A percentile compares a stretch with the other conserved stretches of the same genome.
These are phyloP conservation scores for Amphiura filiformis DNA, from an alignment of 35 echinoderm and acorn worm genomes.

Conservation along the genomic window DNA sequence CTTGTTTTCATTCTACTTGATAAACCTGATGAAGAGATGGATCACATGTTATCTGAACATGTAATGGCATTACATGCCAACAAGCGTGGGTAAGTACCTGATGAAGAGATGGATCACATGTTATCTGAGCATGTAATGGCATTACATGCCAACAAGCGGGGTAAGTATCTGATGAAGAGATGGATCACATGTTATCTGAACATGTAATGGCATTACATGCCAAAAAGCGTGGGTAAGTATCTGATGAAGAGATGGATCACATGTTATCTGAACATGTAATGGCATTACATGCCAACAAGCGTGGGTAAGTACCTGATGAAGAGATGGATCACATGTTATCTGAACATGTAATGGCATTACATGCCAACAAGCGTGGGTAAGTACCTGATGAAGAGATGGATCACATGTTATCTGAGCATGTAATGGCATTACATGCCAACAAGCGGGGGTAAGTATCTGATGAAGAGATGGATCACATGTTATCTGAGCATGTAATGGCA, in stretches of 20 bases:
- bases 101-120: conserved; percentile 96
- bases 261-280: conserved; percentile 97
- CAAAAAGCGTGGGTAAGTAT: no score
- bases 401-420: conserved; percentile 91
- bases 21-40: conserved; percentile 98
- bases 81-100: no score
- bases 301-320: no score
- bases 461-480: conserved; percentile 95
- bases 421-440: conserved; percentile 91
- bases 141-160: conserved; percentile 76
- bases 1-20: conserved; percentile 92
- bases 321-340: conserved; percentile 96
- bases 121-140: conserved; percentile 97
- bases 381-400: conserved; percentile 99
- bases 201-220: conserved; percentile 95
- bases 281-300: conserved; percentile 83
- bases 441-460: no score
- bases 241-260: conserved; percentile 96
- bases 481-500: conserved; percentile 97
- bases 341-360: conserved; percentile 94
- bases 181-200: conserved; percentile 96
- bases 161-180: conserved; percentile 97
- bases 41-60: conserved; percentile 94
- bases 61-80: conserved; percentile 92
- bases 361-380: conserved; percentile 81